Conservation (phyloP, 2,888 invertebrate species). For the Limnephilus auricula region DNA sequence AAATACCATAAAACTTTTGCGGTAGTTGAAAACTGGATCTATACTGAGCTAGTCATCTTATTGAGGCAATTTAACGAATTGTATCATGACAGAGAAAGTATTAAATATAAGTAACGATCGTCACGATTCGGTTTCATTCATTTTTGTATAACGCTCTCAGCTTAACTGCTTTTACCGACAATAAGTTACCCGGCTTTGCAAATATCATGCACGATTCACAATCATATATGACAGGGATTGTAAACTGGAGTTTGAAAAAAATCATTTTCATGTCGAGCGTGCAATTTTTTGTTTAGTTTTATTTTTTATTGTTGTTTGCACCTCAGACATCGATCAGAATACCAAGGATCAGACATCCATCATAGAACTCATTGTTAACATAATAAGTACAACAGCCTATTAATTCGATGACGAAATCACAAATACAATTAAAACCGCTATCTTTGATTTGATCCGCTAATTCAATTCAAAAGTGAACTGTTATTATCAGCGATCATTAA, state of each 20-base stretch:
- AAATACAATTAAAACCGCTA: constrained; percentile 23
- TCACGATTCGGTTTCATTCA: constrained; percentile 12
- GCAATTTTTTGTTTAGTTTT: not conserved
- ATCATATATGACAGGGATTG: not conserved
- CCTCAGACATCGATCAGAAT: not conserved
- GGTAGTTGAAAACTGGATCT: not conserved
- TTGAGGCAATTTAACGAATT: not conserved
- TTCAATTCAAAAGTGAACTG: constrained; percentile 16
- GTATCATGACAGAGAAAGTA: constrained; percentile 20
- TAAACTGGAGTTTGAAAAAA: not conserved
- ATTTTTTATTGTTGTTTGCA: not conserved
- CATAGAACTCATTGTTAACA: not conserved
- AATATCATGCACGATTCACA: not conserved
- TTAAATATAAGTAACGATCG: not conserved
- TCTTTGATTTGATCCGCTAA: not conserved
- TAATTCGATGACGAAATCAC: not conserved
- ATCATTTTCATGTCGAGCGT: too few species aligned
- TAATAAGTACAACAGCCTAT: not conserved
- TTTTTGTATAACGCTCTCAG: not conserved
- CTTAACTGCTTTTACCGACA: not conserved
- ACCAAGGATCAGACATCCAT: too few species aligned
- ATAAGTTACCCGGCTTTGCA: not conserved
- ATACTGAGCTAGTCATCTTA: not conserved
- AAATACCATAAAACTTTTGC: not conserved
- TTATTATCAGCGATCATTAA: not conserved